phyloP scores from a whole-genome alignment of 2,797 vertebrate species.

The Enteromius trimaculatus region DNA sequence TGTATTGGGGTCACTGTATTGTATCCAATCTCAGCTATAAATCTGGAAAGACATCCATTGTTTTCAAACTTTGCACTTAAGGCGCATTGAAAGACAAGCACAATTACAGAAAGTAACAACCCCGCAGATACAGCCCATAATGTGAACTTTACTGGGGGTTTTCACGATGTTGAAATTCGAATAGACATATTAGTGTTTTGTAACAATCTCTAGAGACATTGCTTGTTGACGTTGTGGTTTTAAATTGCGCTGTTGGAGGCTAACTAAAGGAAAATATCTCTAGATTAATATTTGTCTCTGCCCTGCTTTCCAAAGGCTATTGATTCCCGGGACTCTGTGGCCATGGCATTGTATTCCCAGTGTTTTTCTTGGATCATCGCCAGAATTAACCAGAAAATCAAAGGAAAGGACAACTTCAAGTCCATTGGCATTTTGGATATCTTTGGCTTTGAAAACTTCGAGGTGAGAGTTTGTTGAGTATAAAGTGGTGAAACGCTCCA shows the following conservation, averaged over 20 bases:
- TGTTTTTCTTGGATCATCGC: conserved; percentile 93
- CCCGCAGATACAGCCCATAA: conserved; percentile 3
- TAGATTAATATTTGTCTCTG: conserved; percentile 14
- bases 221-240: conserved; percentile 13
- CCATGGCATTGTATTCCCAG: conserved; percentile 92
- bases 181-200: neutral
- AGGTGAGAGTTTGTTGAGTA: conserved; percentile 73
- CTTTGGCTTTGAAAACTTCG: conserved; percentile 93
- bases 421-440: conserved; percentile 94
- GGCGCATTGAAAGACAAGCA: neutral
- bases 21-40: neutral
- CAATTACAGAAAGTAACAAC: conserved; percentile 1
- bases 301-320: conserved; percentile 78
- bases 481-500: conserved; percentile 6
- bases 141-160: conserved; percentile 7
- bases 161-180: conserved; percentile 16
- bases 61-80: neutral
- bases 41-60: conserved; percentile 6
- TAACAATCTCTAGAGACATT: conserved; percentile 18
- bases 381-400: conserved; percentile 89
- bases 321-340: conserved; percentile 88
- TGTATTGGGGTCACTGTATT: neutral
- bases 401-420: conserved; percentile 92
- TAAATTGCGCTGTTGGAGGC: conserved; percentile 3
- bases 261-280: conserved; percentile 27